Evolutionary conservation across 1,140 invertebrate genomes (phyloP).

Genomic region (Cyclina sinensis): DNA sequence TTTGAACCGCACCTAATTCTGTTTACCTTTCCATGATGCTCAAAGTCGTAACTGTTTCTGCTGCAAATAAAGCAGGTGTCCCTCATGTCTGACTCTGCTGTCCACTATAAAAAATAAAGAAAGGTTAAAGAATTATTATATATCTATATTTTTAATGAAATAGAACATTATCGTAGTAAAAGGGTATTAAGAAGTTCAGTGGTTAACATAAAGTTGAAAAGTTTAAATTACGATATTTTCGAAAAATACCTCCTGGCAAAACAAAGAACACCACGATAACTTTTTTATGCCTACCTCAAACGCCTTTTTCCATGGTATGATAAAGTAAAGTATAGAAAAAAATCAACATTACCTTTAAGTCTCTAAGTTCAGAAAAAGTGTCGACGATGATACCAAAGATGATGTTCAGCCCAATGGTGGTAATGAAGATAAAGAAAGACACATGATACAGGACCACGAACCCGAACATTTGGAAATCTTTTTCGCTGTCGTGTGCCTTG

Average conservation of each 20-base stretch:
- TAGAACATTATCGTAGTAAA: too few relatives aligned
- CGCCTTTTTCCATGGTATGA: too few relatives aligned
- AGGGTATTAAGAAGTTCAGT: too few relatives aligned
- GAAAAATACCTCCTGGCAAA: too few relatives aligned
- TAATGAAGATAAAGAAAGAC: constrained; percentile 87
- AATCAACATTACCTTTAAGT: constrained; percentile 85
- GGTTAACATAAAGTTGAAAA: too few relatives aligned
- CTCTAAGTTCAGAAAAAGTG: constrained; percentile 86
- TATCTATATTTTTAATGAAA: too few relatives aligned
- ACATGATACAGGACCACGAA: constrained; percentile 84
- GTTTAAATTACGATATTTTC: too few relatives aligned
- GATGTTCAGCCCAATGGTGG: constrained; percentile 87
- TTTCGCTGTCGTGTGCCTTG: constrained; percentile 79
- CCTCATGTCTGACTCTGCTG: constrained; percentile 86
- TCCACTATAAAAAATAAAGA: constrained; percentile 81
- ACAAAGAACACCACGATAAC: constrained; percentile 85
- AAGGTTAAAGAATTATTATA: too few relatives aligned
- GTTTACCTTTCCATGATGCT: constrained; percentile 85
- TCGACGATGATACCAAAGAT: constrained; percentile 87
- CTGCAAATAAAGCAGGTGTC: constrained; percentile 86
- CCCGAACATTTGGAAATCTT: constrained; percentile 82
- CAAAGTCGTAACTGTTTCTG: constrained; percentile 86
- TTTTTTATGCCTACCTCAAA: too few relatives aligned
- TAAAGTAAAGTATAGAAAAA: too few relatives aligned
- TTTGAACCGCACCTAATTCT: too few relatives aligned